Percentiles rank a stretch among this genome's conserved stretches.
phyloP scores from a whole-genome alignment of 1,140 invertebrate genomes.

The Ceratina calcarata region DNA sequence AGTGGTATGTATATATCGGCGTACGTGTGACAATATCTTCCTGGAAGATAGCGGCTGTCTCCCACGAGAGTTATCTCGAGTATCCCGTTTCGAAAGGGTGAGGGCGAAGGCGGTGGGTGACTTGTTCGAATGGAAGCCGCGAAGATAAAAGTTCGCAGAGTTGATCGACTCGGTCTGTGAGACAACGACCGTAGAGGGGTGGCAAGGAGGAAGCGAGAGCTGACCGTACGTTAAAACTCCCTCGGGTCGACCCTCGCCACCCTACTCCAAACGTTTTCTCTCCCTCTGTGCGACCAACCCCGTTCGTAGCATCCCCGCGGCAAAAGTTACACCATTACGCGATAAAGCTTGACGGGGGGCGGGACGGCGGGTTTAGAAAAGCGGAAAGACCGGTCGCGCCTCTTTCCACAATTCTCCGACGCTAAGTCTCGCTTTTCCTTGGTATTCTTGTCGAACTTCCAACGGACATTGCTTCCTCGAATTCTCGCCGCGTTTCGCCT shows the following conservation, averaged over 20 bases:
- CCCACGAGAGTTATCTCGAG: constrained; percentile 38
- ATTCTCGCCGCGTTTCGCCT: background rate
- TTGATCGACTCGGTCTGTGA: constrained; percentile 52
- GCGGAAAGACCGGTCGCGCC: background rate
- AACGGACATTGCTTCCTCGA: constrained; percentile 4
- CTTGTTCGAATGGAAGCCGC: constrained; percentile 42
- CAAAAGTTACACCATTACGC: constrained; percentile 76
- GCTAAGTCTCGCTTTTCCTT: constrained; percentile 15
- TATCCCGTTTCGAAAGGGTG: constrained; percentile 8
- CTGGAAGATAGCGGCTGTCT: background rate
- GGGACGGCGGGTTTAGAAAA: constrained; percentile 1
- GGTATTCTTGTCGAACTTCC: constrained; percentile 32
- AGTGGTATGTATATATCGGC: background rate
- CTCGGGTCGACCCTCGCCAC: constrained; percentile 49
- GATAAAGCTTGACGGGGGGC: constrained; percentile 64
- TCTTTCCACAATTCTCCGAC: too few relatives aligned
- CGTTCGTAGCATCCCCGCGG: constrained; percentile 29
- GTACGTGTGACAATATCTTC: constrained; percentile 28
- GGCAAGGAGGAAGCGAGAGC: constrained; percentile 41
- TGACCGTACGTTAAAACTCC: constrained; percentile 75
- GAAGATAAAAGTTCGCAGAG: constrained; percentile 65
- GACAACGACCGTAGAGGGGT: constrained; percentile 24
- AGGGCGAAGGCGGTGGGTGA: constrained; percentile 1
- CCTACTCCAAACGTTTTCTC: constrained; percentile 38
- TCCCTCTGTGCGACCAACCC: constrained; percentile 8